Percentiles rank a stretch among this genome's conserved stretches.
Conservation (phyloP, 2,888 invertebrate genomes). For the Drosophila recens region DNA sequence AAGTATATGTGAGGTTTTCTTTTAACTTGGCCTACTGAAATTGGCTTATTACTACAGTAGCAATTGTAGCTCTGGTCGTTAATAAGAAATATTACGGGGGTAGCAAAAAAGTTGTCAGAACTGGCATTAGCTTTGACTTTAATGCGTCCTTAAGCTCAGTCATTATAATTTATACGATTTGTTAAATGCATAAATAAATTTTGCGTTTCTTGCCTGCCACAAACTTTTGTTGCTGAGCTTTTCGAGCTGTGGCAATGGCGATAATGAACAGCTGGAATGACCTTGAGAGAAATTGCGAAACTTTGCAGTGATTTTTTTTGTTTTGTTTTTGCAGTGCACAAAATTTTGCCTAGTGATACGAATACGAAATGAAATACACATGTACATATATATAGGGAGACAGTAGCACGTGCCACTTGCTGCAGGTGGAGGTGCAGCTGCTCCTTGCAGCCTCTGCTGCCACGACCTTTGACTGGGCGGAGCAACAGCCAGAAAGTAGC, state of each 20-base stretch:
- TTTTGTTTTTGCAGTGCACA: conserved; percentile 11
- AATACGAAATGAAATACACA: conserved; percentile 3
- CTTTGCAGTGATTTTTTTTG: conserved; percentile 25
- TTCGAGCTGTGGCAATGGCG: conserved; percentile 33
- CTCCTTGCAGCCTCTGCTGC: conserved; percentile 17
- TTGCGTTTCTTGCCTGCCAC: conserved; percentile 1
- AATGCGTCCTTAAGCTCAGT: conserved; percentile 15
- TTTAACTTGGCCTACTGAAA: conserved; percentile 12
- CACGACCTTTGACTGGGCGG: conserved; percentile 53
- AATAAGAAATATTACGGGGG: background rate
- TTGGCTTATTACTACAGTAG: conserved; percentile 4
- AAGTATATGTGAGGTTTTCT: conserved; percentile 1
- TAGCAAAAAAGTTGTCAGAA: background rate
- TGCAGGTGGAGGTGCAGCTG: conserved; percentile 28
- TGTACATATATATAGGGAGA: background rate
- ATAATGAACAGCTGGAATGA: conserved; percentile 69
- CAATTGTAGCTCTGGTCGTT: background rate
- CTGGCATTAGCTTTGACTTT: conserved; percentile 18
- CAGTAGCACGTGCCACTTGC: conserved; percentile 34
- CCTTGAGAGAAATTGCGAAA: conserved; percentile 63
- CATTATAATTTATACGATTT: conserved; percentile 29
- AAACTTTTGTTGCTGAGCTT: conserved; percentile 12
- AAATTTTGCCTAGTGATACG: conserved; percentile 42
- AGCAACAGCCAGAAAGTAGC: conserved; percentile 42
- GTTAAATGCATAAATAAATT: conserved; percentile 8